Evolutionary conservation across 2,113 vertebrate genomes (phyloP).

Genomic region (Australoheros scitulus): DNA sequence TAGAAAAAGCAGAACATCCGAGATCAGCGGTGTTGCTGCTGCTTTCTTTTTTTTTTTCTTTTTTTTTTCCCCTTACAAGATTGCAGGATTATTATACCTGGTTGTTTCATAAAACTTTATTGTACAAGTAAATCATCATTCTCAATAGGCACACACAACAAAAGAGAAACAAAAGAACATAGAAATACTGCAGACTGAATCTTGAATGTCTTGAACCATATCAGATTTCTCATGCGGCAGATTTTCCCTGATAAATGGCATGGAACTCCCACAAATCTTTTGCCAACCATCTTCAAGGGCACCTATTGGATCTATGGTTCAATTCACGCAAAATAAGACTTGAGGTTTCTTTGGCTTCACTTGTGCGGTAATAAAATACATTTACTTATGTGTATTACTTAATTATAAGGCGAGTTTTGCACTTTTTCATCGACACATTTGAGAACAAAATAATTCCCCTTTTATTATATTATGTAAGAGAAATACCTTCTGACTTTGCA

Average conservation of each 20-base stretch:
- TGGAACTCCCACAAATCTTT: neutral
- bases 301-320: neutral
- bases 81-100: neutral
- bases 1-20: neutral
- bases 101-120: conserved; percentile 8
- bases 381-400: neutral
- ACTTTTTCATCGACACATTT: neutral
- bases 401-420: no score
- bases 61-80: rapidly evolving
- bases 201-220: conserved; percentile 2
- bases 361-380: neutral
- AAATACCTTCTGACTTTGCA: neutral
- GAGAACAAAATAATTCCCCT: neutral
- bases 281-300: neutral
- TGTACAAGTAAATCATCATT: neutral
- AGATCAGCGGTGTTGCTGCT: conserved; percentile 20
- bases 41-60: neutral
- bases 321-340: neutral
- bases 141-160: neutral
- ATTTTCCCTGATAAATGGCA: conserved; percentile 6
- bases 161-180: neutral
- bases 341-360: neutral
- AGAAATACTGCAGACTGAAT: neutral
- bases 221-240: neutral
- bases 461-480: neutral